Evolutionary conservation across 2,888 invertebrate species (phyloP).

Genomic region (Conomelus anceps): DNA sequence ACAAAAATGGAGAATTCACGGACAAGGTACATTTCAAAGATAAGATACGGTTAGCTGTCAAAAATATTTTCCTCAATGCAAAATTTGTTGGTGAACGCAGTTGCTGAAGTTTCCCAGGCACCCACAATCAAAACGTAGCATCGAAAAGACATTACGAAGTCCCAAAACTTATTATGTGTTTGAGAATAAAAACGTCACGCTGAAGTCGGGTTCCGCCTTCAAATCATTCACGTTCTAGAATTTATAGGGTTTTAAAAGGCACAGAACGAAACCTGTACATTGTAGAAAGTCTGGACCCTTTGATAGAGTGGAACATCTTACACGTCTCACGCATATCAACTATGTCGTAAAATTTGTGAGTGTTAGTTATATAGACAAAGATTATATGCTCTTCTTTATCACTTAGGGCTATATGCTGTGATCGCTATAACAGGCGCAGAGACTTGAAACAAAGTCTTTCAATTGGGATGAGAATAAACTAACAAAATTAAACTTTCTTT

Average conservation of each 20-base stretch:
- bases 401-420: not conserved
- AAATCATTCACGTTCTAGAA: not conserved
- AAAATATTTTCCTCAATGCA: too few relatives aligned
- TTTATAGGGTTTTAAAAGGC: conserved; percentile 3
- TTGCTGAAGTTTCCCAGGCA: too few relatives aligned
- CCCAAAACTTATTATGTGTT: not conserved
- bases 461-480: not conserved
- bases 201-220: not conserved
- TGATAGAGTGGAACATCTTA: not conserved
- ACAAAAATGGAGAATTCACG: too few relatives aligned
- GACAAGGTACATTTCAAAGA: not conserved
- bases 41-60: not conserved
- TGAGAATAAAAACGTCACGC: not conserved
- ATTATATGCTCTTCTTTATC: not conserved
- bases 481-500: not conserved
- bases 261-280: not conserved
- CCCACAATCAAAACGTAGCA: conserved; percentile 23
- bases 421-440: not conserved
- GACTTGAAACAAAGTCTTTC: not conserved
- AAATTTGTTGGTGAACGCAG: too few relatives aligned
- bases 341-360: not conserved
- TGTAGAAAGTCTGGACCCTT: not conserved
- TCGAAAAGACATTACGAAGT: conserved; percentile 14
- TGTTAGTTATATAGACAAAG: not conserved
- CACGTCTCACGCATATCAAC: not conserved